phyloP scores from a whole-genome alignment of 2,113 vertebrate genomes.

The Trichechus manatus region DNA sequence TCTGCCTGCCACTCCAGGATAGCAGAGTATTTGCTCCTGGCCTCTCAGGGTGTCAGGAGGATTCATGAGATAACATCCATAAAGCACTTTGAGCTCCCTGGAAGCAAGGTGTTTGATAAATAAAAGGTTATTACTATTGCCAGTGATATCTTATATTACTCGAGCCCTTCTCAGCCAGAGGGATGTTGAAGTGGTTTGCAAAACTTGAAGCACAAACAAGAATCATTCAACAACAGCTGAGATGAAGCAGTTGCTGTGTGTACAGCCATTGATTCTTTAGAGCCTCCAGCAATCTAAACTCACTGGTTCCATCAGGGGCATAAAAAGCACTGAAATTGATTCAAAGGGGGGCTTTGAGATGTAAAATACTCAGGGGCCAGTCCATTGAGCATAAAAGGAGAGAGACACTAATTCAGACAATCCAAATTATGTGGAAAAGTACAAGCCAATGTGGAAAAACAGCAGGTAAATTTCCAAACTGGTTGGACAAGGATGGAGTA shows the following conservation, averaged over 20 bases:
- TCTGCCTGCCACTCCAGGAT: not conserved
- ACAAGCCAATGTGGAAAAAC: not conserved
- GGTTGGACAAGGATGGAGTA: not conserved
- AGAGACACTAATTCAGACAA: not conserved
- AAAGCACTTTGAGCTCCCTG: constrained; percentile 44
- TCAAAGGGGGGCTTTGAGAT: constrained; percentile 1
- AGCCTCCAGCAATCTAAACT: not conserved
- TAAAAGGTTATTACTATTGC: constrained; percentile 76
- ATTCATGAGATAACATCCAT: constrained; percentile 67
- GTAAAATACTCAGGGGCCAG: not conserved
- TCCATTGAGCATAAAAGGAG: not conserved
- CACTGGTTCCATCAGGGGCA: not conserved
- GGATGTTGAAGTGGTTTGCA: constrained; percentile 63
- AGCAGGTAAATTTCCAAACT: not conserved
- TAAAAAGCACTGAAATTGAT: constrained; percentile 35
- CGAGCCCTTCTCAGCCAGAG: constrained; percentile 57
- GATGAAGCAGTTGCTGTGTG: constrained; percentile 21
- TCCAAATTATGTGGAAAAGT: constrained; percentile 47
- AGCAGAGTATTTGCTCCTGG: constrained; percentile 12
- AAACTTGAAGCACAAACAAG: constrained; percentile 74
- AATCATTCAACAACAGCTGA: constrained; percentile 47
- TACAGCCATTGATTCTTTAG: constrained; percentile 23
- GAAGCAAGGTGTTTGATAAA: constrained; percentile 71
- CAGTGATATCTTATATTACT: constrained; percentile 63
- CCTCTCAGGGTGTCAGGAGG: constrained; percentile 21